These are phyloP conservation scores for Beris chalybata DNA, from an alignment of 2,888 invertebrate genomes.

Conservation along the genomic window DNA sequence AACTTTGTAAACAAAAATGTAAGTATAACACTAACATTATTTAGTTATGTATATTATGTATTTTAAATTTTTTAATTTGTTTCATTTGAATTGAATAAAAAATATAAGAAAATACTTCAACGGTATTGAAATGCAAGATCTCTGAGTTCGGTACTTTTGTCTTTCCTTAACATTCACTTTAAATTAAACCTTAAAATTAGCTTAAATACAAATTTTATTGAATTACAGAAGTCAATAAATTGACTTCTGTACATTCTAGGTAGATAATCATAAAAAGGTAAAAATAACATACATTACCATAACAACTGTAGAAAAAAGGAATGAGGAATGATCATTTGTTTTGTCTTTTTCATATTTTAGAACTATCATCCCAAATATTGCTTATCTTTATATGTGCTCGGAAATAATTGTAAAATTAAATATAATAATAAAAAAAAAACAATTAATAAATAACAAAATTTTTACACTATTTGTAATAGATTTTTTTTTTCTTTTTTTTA, in stretches of 20 bases:
- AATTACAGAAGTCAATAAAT: no score
- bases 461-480: neutral
- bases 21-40: neutral
- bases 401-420: neutral
- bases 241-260: neutral
- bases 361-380: conserved; percentile 29
- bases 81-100: neutral
- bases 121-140: conserved; percentile 35
- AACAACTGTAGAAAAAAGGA: neutral
- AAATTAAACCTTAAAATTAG: neutral
- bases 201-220: neutral
- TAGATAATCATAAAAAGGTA: neutral
- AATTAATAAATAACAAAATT: neutral
- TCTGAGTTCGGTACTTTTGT: conserved; percentile 30
- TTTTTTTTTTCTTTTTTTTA: neutral
- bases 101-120: conserved; percentile 34
- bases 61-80: neutral
- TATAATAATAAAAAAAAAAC: conserved; percentile 11
- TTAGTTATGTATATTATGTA: neutral
- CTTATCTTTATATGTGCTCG: neutral
- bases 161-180: neutral
- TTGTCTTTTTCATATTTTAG: conserved; percentile 27
- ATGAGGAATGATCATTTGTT: conserved; percentile 6
- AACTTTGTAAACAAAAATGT: neutral
- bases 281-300: neutral